A percentile compares a stretch with the other conserved stretches of the same genome.
Evolutionary conservation across 2,113 vertebrate genomes (phyloP).

Genomic region (Genyomyrus donnyi): DNA sequence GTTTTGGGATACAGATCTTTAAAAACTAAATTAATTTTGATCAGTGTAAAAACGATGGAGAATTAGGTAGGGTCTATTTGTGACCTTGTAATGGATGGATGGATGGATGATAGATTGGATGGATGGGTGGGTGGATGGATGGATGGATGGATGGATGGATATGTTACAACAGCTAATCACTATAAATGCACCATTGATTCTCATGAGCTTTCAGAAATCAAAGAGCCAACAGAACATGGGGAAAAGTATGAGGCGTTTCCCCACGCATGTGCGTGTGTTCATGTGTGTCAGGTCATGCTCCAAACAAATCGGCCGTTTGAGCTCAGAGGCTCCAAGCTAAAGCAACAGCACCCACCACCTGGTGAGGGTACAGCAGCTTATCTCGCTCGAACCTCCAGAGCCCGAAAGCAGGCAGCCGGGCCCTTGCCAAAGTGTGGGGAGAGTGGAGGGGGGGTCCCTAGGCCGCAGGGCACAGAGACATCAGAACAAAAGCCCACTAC

Average conservation of each 20-base stretch:
- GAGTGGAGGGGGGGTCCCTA: slow-evolving; percentile 58
- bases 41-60: neutral
- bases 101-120: neutral
- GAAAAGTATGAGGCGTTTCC: neutral
- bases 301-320: neutral
- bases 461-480: slow-evolving; percentile 74
- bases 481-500: slow-evolving; percentile 59
- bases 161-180: neutral
- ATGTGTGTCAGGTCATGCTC: neutral
- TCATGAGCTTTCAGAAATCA: neutral
- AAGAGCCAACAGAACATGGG: neutral
- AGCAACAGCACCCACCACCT: slow-evolving; percentile 8
- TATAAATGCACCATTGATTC: neutral
- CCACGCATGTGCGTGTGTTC: neutral
- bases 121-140: neutral
- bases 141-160: neutral
- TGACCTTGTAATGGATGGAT: neutral
- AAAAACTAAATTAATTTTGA: neutral
- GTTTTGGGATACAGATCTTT: neutral
- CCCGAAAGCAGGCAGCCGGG: slow-evolving; percentile 35
- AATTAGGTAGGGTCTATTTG: neutral
- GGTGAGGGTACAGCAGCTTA: slow-evolving; percentile 12
- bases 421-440: slow-evolving; percentile 62
- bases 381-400: neutral
- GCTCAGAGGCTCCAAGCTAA: neutral